A percentile compares a stretch with the other conserved stretches of the same genome.
Conservation (phyloP, 2,797 vertebrate genomes). For the Gymnoscopelus braueri region DNA sequence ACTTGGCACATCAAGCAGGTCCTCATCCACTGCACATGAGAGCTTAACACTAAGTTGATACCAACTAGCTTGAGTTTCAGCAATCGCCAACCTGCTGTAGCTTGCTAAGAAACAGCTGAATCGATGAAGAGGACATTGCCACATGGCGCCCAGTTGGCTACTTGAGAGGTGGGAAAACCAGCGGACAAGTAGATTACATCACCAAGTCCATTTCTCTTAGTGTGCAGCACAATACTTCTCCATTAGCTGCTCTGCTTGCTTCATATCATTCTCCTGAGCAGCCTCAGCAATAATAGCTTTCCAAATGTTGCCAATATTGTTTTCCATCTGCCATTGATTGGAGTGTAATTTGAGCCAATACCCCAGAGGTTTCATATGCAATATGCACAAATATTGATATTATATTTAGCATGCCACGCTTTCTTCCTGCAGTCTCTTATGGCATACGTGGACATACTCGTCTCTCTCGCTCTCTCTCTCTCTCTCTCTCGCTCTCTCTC, state of each 20-base stretch:
- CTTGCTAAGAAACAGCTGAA: conserved; percentile 38
- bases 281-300: conserved; percentile 55
- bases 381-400: conserved; percentile 62
- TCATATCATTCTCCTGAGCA: conserved; percentile 50
- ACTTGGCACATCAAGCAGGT: too few species aligned
- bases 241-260: conserved; percentile 46
- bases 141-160: conserved; percentile 23
- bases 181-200: conserved; percentile 38
- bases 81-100: conserved; percentile 26
- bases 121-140: conserved; percentile 20
- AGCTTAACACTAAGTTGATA: too few species aligned
- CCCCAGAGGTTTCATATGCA: conserved; percentile 52
- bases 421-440: conserved; percentile 53
- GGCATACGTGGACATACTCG: conserved; percentile 54
- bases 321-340: conserved; percentile 61
- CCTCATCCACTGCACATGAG: too few species aligned
- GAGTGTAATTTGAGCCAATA: conserved; percentile 56
- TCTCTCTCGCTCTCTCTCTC: conserved; percentile 55
- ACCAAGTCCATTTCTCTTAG: conserved; percentile 52
- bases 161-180: conserved; percentile 31
- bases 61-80: conserved; percentile 14
- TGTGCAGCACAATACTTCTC: conserved; percentile 40
- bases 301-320: conserved; percentile 67
- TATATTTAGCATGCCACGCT: conserved; percentile 62
- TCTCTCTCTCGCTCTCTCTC: too few species aligned